These are phyloP conservation scores for Sebastes glaucus DNA, from an alignment of 2,797 vertebrate genomes.

Conservation along the genomic window DNA sequence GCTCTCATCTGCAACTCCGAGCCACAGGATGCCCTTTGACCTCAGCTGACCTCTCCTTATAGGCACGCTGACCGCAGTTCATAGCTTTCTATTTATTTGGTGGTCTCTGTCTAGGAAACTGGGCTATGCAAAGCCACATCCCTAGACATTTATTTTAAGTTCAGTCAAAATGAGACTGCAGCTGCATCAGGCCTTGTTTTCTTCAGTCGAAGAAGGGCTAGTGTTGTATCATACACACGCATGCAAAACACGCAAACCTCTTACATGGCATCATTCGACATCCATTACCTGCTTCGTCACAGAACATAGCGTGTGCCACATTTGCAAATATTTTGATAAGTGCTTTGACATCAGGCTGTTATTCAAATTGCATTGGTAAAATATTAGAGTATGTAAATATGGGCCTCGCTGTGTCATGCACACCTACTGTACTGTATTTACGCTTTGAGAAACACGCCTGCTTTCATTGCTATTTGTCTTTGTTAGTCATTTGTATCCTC, in stretches of 20 bases:
- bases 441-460: not conserved
- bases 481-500: not conserved
- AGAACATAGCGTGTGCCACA: not conserved
- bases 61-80: not conserved
- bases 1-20: not conserved
- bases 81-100: not conserved
- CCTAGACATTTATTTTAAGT: not conserved
- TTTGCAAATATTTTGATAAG: not conserved
- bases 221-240: not conserved
- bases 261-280: not conserved
- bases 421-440: not conserved
- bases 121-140: not conserved
- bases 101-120: not conserved
- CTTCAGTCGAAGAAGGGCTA: not conserved
- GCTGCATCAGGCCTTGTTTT: not conserved
- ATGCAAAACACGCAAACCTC: not conserved
- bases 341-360: not conserved
- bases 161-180: not conserved
- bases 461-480: not conserved
- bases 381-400: not conserved
- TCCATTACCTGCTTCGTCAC: not conserved
- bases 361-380: not conserved
- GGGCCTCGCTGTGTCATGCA: not conserved
- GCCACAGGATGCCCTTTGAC: slow-evolving; percentile 9
- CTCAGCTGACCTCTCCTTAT: not conserved